Evolutionary conservation across 2,888 invertebrate species (phyloP), one percentile per base, ranked within the genome.

Genomic region (Unio delphinus): DNA sequence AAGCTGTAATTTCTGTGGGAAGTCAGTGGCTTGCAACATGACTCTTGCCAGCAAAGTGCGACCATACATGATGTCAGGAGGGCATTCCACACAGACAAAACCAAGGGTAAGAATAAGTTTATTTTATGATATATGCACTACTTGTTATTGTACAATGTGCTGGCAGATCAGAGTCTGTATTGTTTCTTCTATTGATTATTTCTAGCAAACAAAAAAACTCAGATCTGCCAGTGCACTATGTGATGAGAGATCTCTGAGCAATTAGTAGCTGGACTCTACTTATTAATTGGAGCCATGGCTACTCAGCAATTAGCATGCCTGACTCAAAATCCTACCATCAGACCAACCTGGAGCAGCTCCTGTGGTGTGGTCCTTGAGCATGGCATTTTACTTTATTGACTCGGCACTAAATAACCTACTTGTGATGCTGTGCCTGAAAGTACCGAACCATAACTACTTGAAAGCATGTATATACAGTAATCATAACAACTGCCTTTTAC

Each of bases 1-100:
- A 69, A 94, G 96, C 7, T 98, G 98, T 91, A 96, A 95, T 87
- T 98, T 96, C 91, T 98, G 98, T 91, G 96, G 96, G 65, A 97
- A 97, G 91, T 95, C 95, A 75, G 95, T 98, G 55, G 85, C 86
- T 34, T 83, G 80, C 72, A 83, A 80, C 67, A 78, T 81, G 73
- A 74, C 81, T 34, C 75, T 82, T 57, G 76, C 78, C 8, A 79
- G 75, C 62, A 73, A 83, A 61, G 73, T 77, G 57, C 68, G 83
- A 8, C 78, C 77, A 7, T 81, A 78, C 68, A 76, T 73, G 61
- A 76, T 75, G 68, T 73, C 78, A 58, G 93, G 93, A 73, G 75
- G 78, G 23, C 72, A 79, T 56, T 93, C 93, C 75, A 93, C 94
- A 45, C 92, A 93, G 30, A 93, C 93, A 84, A 94, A 94, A 91